phyloP scores from a whole-genome alignment of 2,113 vertebrate genomes.

The Psephotus haematonotus region DNA sequence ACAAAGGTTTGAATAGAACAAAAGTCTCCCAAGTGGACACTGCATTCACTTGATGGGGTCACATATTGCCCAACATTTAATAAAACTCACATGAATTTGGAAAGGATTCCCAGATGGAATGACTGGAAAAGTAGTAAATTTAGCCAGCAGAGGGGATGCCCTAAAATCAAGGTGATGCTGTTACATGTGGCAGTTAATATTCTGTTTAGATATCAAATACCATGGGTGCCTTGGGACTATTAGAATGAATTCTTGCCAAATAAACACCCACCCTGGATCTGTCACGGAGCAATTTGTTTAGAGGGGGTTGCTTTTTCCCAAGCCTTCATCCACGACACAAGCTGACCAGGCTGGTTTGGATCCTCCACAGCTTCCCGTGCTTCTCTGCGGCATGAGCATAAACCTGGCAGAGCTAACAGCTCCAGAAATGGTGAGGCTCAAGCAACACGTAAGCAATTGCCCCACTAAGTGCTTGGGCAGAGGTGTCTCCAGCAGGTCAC shows the following conservation, averaged over 20 bases:
- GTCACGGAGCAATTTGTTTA: not conserved
- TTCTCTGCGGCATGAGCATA: not conserved
- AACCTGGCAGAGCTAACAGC: not conserved
- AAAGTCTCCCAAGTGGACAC: conserved; percentile 51
- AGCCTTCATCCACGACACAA: not conserved
- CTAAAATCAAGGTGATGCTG: not conserved
- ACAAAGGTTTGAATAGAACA: conserved; percentile 49
- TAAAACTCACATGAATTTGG: conserved; percentile 51
- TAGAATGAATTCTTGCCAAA: not conserved
- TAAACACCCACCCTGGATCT: not conserved
- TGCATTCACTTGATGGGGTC: conserved; percentile 38
- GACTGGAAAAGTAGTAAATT: conserved; percentile 9
- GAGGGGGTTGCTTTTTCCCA: not conserved
- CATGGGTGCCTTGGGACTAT: not conserved
- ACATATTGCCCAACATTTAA: conserved; percentile 47
- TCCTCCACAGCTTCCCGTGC: fast-evolving
- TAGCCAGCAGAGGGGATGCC: not conserved
- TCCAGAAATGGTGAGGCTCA: not conserved
- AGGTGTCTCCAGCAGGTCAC: not conserved
- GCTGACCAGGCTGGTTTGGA: not conserved
- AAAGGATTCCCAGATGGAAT: conserved; percentile 5
- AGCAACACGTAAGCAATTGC: not conserved
- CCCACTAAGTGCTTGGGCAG: not conserved
- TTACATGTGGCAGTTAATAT: not conserved
- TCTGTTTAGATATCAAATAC: not conserved